Base-by-base conservation (phyloP, 2,797 vertebrate species). In the Knipowitschia caucasica region DNA sequence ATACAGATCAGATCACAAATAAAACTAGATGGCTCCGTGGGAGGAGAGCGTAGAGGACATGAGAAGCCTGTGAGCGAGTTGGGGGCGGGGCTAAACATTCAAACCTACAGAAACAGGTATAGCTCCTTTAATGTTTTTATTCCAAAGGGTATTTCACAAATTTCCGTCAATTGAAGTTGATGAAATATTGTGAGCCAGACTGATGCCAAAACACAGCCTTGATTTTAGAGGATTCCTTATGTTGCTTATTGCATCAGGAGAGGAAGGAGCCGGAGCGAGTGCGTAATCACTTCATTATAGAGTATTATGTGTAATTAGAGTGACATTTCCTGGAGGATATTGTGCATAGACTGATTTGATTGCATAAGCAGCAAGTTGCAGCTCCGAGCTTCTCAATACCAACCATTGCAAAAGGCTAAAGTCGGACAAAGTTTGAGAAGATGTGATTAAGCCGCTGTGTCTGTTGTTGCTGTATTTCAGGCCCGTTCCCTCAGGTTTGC, bases 91-190 rank as follows among this genome's bases (percentile, higher is more conserved):
- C n/a, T n/a, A n/a, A n/a, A n/a, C n/a, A n/a, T n/a, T n/a, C n/a
- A n/a, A n/a, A n/a, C n/a, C n/a, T n/a, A n/a, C n/a, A n/a, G n/a
- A n/a, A n/a, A n/a, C n/a, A n/a, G n/a, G n/a, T n/a, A n/a, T n/a
- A n/a, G n/a, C n/a, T n/a, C n/a, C n/a, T n/a, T n/a, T n/a, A n/a
- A n/a, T n/a, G n/a, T 39, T 39, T 57, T 35, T 74, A 39, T 20
- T 73, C 75, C 68, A 38, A 56, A 50, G 52, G 53, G 66, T 81
- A 77, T 77, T 68, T 34, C 67, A 72, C 75, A 62, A 64, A 77
- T 80, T 80, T 83, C 53, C 70, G 61, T 80, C 72, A 71, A 60
- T 77, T 76, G 50, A 55, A 68, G 51, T 71, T 78, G 63, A 78
- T 75, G 71, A 80, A 78, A 83, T 69, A 54, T 59, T 69, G 66